Conservation (phyloP, 2,113 vertebrate genomes). For the Oreochromis aureus region DNA sequence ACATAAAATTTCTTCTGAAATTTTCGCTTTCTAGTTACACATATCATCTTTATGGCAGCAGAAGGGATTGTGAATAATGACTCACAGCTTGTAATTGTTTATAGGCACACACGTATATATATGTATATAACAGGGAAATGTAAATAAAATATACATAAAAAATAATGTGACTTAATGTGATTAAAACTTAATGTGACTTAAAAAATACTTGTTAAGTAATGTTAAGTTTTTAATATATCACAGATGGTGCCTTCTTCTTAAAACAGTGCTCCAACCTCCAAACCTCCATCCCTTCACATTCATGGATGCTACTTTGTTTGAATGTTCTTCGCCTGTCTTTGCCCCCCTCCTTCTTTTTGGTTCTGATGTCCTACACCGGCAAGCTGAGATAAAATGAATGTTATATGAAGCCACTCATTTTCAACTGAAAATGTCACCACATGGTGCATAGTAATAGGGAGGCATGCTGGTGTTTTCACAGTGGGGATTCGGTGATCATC, state of each 20-base stretch:
- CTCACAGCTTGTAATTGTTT: background rate
- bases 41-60: background rate
- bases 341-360: background rate
- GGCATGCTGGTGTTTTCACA: background rate
- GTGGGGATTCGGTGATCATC: background rate
- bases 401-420: background rate
- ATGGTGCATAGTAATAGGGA: background rate
- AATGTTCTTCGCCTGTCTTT: background rate
- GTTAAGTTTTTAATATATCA: background rate
- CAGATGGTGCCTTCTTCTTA: background rate
- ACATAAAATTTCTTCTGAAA: too few species aligned
- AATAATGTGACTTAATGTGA: background rate
- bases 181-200: background rate
- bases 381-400: background rate
- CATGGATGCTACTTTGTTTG: background rate
- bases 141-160: background rate
- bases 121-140: background rate
- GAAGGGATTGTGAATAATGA: background rate
- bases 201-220: background rate
- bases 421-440: background rate
- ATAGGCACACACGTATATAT: background rate
- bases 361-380: constrained; percentile 37
- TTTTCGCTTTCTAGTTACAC: too few species aligned
- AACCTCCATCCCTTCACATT: background rate
- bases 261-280: background rate